A percentile compares a stretch with the other conserved stretches of the same genome.
Evolutionary conservation across 2,888 invertebrate species (phyloP).

Genomic region (Steinernema hermaphroditum): DNA sequence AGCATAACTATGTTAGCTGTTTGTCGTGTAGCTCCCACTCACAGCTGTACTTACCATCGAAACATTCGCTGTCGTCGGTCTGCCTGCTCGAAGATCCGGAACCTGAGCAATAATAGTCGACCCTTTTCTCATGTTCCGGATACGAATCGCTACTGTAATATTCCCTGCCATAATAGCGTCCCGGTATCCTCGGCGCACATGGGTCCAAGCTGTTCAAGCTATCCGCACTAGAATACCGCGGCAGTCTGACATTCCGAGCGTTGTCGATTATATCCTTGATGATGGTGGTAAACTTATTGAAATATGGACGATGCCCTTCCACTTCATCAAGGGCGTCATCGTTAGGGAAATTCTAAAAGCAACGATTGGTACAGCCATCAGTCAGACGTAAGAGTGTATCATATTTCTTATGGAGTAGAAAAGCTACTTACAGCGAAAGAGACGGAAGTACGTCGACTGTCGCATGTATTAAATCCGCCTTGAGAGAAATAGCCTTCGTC

Average conservation of each 20-base stretch:
- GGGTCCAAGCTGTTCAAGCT: constrained; percentile 2
- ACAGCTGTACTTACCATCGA: not conserved
- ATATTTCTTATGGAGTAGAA: too few relatives aligned
- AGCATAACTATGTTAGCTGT: not conserved
- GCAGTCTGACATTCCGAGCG: not conserved
- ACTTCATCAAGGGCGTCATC: not conserved
- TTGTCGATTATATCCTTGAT: not conserved
- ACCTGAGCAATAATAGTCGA: not conserved
- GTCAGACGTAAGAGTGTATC: too few relatives aligned
- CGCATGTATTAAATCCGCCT: not conserved
- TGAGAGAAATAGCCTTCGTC: constrained; percentile 18
- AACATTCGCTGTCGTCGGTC: not conserved
- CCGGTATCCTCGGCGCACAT: too few relatives aligned
- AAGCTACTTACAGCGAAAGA: not conserved
- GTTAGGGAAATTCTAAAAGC: constrained; percentile 14
- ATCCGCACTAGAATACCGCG: constrained; percentile 10
- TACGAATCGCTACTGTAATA: constrained; percentile 18
- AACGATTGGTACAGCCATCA: not conserved
- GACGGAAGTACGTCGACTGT: constrained; percentile 20
- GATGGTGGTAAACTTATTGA: not conserved
- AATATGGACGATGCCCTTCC: not conserved
- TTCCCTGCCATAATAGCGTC: not conserved
- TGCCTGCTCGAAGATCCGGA: not conserved
- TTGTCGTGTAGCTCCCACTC: not conserved
- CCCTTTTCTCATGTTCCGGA: not conserved